Evolutionary conservation across 2,113 vertebrate species (phyloP).

Genomic region (Merops nubicus): DNA sequence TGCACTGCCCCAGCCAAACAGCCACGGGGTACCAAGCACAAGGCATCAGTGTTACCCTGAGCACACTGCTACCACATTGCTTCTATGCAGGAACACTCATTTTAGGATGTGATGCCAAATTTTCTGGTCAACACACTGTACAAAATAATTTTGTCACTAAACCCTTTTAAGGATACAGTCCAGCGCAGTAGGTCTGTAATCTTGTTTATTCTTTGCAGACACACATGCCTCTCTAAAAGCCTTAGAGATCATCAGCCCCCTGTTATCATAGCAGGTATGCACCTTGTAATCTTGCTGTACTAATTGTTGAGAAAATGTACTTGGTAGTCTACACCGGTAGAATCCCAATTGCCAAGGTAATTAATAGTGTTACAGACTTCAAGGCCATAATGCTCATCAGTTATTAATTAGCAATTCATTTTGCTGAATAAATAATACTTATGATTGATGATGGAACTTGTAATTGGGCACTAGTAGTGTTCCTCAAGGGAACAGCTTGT

Average conservation of each 20-base stretch:
- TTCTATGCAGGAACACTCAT: neutral
- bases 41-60: neutral
- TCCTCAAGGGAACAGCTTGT: constrained; percentile 86
- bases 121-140: neutral
- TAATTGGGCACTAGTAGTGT: constrained; percentile 94
- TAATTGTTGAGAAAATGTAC: constrained; percentile 85
- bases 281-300: constrained; percentile 74
- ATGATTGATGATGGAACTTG: constrained; percentile 99
- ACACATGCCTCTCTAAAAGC: constrained; percentile 61
- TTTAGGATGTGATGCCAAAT: neutral
- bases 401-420: constrained; percentile 99
- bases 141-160: neutral
- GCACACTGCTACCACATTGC: neutral
- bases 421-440: constrained; percentile 99
- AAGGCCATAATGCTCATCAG: constrained; percentile 99
- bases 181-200: neutral
- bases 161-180: neutral
- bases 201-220: constrained; percentile 55
- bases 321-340: constrained; percentile 82
- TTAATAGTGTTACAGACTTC: constrained; percentile 95
- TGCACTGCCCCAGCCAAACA: neutral
- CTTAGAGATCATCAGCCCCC: constrained; percentile 55
- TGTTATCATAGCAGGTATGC: constrained; percentile 78
- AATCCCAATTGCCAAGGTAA: constrained; percentile 92
- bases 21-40: neutral